These are phyloP conservation scores for Microcebus jonahi DNA, from an alignment of 2,113 vertebrate genomes.

Conservation along the genomic window DNA sequence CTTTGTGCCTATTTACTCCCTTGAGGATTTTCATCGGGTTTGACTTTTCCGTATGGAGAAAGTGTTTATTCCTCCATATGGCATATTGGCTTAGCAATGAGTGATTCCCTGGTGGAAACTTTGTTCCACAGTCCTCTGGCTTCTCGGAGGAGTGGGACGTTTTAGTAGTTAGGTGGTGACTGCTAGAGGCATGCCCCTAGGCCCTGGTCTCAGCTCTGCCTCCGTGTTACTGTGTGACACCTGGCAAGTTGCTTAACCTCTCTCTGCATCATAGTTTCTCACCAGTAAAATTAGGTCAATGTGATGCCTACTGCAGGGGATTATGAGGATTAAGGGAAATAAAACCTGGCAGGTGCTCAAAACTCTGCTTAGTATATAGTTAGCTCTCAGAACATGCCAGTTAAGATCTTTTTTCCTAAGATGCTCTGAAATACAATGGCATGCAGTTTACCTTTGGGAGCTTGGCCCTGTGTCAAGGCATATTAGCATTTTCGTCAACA, in stretches of 20 bases:
- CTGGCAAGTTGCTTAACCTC: not conserved
- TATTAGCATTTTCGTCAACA: not conserved
- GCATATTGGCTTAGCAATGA: conserved; percentile 25
- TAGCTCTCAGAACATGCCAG: not conserved
- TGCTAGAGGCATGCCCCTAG: not conserved
- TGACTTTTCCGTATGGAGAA: conserved; percentile 48
- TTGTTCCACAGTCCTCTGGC: not conserved
- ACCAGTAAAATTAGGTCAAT: not conserved
- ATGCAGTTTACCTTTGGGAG: not conserved
- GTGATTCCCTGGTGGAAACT: conserved; percentile 17
- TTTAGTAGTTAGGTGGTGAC: not conserved
- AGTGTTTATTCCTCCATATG: conserved; percentile 56
- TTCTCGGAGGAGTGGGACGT: not conserved
- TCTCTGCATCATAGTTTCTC: not conserved
- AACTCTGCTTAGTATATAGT: not conserved
- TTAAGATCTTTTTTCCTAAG: not conserved
- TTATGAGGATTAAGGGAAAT: not conserved
- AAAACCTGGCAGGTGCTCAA: not conserved
- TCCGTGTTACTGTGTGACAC: not conserved
- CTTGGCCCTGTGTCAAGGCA: not conserved
- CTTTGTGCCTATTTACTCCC: conserved; percentile 56
- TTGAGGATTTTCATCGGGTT: conserved; percentile 48
- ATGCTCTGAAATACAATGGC: not conserved
- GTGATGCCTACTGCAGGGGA: not conserved
- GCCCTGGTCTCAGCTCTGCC: not conserved